These are phyloP conservation scores for Lepidothrix coronata DNA, from an alignment of 2,113 vertebrate genomes.

Conservation along the genomic window DNA sequence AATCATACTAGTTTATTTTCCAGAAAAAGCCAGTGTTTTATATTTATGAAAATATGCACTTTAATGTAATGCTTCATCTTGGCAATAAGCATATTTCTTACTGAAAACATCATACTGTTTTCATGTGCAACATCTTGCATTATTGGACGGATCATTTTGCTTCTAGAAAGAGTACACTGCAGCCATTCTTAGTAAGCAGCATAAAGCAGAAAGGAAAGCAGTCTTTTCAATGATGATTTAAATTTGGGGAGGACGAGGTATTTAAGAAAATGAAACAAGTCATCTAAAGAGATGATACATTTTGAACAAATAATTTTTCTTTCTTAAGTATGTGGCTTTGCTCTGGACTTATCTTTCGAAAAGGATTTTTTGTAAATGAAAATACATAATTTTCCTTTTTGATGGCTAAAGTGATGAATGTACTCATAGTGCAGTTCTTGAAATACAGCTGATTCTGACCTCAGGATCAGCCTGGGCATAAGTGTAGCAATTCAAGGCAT, in stretches of 20 bases:
- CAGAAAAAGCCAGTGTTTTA: not conserved
- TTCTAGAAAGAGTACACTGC: not conserved
- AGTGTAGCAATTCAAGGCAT: not conserved
- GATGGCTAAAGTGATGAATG: not conserved
- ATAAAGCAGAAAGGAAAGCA: not conserved
- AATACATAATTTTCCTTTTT: not conserved
- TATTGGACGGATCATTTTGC: not conserved
- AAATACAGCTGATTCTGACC: not conserved
- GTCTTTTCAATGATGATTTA: not conserved
- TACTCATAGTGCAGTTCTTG: not conserved
- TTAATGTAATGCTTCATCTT: not conserved
- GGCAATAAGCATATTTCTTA: not conserved
- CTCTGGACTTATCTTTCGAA: accelerated
- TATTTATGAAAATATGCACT: not conserved
- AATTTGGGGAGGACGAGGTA: not conserved
- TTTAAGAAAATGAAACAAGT: not conserved
- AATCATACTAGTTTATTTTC: not conserved
- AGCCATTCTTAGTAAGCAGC: not conserved
- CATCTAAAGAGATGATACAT: not conserved
- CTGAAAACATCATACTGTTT: not conserved
- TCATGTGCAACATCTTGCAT: not conserved
- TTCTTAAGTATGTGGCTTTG: not conserved
- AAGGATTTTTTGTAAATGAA: not conserved
- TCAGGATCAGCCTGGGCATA: not conserved
- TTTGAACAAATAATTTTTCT: not conserved